These are phyloP conservation scores for Podocnemis expansa DNA, from an alignment of 2,113 vertebrate genomes.

Conservation along the genomic window DNA sequence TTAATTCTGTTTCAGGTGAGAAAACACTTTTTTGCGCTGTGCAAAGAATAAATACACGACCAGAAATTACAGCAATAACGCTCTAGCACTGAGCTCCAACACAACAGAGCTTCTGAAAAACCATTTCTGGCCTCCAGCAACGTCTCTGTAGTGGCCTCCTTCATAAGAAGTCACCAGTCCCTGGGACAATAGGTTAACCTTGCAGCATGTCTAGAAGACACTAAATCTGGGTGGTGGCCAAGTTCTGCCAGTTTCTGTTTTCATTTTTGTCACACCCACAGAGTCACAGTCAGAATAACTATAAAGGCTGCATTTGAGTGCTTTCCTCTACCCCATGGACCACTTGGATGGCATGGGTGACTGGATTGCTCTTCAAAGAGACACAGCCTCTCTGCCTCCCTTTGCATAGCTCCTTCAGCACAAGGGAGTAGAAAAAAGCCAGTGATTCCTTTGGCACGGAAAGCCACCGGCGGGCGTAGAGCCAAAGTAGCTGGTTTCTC, in stretches of 20 bases:
- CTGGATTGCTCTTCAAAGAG: not conserved
- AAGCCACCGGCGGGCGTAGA: not conserved
- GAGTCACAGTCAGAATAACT: not conserved
- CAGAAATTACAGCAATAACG: not conserved
- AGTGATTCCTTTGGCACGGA: not conserved
- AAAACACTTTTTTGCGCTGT: not conserved
- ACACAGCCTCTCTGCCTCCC: not conserved
- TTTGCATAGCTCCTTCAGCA: not conserved
- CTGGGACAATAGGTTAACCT: not conserved
- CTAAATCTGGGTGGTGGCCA: not conserved
- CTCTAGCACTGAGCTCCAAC: not conserved
- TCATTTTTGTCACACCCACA: not conserved
- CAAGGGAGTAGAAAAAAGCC: not conserved
- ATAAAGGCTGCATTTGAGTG: not conserved
- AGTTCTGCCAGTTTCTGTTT: not conserved
- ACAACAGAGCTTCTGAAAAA: not conserved
- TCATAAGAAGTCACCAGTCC: accelerated
- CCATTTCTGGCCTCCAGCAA: not conserved
- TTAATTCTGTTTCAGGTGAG: not conserved
- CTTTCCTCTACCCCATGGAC: not conserved
- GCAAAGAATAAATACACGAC: not conserved
- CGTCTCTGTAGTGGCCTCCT: not conserved
- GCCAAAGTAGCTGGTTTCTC: not conserved
- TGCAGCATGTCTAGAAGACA: not conserved
- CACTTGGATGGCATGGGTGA: not conserved